Evolutionary conservation across 2,888 invertebrate species (phyloP).

Genomic region (Pristionchus arcanus): DNA sequence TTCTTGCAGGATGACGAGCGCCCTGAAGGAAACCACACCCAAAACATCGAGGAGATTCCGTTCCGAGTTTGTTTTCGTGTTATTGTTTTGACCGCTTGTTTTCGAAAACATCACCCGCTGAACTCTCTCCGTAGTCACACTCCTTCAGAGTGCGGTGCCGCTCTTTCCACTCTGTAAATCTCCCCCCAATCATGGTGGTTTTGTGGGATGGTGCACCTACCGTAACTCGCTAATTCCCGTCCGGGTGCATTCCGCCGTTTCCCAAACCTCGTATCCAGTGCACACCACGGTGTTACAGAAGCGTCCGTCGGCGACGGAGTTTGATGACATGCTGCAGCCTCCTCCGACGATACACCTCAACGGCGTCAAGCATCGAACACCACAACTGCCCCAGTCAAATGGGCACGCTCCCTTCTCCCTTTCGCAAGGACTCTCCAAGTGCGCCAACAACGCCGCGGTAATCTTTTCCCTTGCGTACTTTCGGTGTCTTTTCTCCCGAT

Average conservation of each 20-base stretch:
- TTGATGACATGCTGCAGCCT: conserved; percentile 37
- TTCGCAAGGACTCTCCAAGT: conserved; percentile 67
- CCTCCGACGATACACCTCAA: conserved; percentile 56
- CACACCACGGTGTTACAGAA: conserved; percentile 50
- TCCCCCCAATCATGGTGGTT: background rate
- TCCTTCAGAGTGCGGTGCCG: conserved; percentile 9
- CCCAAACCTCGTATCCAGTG: background rate
- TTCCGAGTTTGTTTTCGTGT: conserved; percentile 52
- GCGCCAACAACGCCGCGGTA: conserved; percentile 72
- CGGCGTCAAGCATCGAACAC: conserved; percentile 55
- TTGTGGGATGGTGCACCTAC: conserved; percentile 8
- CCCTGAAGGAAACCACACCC: background rate
- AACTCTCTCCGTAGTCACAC: background rate
- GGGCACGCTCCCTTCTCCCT: conserved; percentile 60
- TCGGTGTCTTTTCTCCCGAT: background rate
- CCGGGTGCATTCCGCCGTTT: background rate
- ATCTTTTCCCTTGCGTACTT: conserved; percentile 10
- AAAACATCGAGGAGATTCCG: conserved; percentile 50
- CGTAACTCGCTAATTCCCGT: background rate
- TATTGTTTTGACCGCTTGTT: conserved; percentile 14
- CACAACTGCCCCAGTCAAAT: background rate
- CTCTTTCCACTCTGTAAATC: background rate
- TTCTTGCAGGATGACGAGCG: conserved; percentile 51
- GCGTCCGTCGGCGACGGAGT: conserved; percentile 3
- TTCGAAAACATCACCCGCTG: background rate